Evolutionary conservation across 2,797 vertebrate genomes (phyloP).

Genomic region (Eupleurogrammus muticus): DNA sequence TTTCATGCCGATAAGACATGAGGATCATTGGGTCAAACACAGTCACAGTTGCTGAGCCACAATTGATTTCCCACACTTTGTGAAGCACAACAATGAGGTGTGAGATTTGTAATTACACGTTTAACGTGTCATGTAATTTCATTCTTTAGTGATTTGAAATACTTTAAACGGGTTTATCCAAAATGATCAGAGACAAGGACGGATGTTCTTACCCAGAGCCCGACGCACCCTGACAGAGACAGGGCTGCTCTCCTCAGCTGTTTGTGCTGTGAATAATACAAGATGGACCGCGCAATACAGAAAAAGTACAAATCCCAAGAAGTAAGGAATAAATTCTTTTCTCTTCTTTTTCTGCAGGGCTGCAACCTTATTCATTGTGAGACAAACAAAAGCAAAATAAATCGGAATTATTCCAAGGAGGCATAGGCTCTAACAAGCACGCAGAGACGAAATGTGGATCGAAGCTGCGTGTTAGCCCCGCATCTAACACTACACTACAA

Average conservation of each 20-base stretch:
- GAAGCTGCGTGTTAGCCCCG: slow-evolving; percentile 23
- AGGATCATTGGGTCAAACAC: slow-evolving; percentile 37
- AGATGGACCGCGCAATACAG: slow-evolving; percentile 79
- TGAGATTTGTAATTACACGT: background rate
- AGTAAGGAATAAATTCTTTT: slow-evolving; percentile 78
- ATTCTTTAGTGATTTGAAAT: background rate
- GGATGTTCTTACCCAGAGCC: slow-evolving; percentile 77
- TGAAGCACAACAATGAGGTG: background rate
- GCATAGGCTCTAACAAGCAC: slow-evolving; percentile 41
- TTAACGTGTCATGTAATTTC: background rate
- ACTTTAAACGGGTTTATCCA: background rate
- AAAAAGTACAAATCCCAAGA: slow-evolving; percentile 78
- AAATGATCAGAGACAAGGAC: background rate
- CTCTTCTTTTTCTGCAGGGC: slow-evolving; percentile 70
- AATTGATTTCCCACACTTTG: slow-evolving; percentile 32
- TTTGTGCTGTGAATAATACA: slow-evolving; percentile 65
- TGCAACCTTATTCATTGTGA: slow-evolving; percentile 53
- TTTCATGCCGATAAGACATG: slow-evolving; percentile 39
- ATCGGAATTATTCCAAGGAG: slow-evolving; percentile 27
- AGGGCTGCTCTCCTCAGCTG: slow-evolving; percentile 36
- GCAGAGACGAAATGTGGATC: slow-evolving; percentile 2
- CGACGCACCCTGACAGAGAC: slow-evolving; percentile 70
- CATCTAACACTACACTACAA: slow-evolving; percentile 57
- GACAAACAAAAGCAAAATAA: slow-evolving; percentile 31
- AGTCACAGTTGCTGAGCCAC: slow-evolving; percentile 27